phyloP scores from a whole-genome alignment of 2,113 vertebrate species.

The Micronycteris hirsuta region DNA sequence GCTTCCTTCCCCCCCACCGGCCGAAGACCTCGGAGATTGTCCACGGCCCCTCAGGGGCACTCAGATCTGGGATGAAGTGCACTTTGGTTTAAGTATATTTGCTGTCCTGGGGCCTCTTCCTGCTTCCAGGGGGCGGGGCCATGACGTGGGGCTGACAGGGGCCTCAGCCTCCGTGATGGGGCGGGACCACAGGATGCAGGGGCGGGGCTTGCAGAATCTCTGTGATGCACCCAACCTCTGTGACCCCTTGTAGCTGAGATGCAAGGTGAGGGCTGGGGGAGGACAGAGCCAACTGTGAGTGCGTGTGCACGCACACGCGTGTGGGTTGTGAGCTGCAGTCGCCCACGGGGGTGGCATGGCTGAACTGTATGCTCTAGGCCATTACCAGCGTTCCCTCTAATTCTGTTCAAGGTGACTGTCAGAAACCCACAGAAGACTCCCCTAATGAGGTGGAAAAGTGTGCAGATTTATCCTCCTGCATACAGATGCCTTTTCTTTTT shows the following conservation, averaged over 20 bases:
- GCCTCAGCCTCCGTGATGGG: background rate
- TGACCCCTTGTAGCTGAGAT: background rate
- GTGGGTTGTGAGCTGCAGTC: background rate
- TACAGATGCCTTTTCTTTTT: constrained; percentile 53
- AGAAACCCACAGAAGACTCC: constrained; percentile 60
- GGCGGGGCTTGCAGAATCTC: background rate
- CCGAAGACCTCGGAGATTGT: background rate
- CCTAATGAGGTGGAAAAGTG: constrained; percentile 63
- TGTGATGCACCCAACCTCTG: background rate
- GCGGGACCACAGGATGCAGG: background rate
- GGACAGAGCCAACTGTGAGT: background rate
- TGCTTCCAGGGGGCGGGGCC: background rate
- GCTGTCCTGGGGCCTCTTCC: background rate
- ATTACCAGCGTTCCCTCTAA: constrained; percentile 33
- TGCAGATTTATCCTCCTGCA: constrained; percentile 24
- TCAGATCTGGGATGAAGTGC: background rate
- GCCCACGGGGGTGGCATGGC: background rate
- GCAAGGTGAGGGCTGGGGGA: background rate
- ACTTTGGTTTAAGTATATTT: background rate
- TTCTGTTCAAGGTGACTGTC: constrained; percentile 77
- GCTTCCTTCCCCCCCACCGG: background rate
- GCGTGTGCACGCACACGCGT: fast-evolving
- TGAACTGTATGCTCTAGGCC: constrained; percentile 31
- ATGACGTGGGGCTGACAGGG: background rate
- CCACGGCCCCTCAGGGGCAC: background rate